These are phyloP conservation scores for Drosophila merina DNA, from an alignment of 2,888 invertebrate genomes.

Conservation along the genomic window DNA sequence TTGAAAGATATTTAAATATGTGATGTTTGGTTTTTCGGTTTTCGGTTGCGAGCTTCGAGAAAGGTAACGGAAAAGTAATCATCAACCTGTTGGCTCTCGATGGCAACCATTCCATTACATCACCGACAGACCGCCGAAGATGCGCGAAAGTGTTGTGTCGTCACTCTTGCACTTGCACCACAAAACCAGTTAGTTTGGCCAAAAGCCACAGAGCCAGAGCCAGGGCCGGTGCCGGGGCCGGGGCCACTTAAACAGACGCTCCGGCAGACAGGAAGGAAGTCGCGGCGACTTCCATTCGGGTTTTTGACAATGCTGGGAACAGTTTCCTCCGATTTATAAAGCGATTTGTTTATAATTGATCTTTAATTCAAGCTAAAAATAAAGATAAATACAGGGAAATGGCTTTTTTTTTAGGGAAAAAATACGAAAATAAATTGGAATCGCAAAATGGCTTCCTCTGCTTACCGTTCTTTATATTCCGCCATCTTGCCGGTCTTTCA, in stretches of 20 bases:
- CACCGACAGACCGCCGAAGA: slow-evolving; percentile 47
- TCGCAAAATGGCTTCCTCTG: too few relatives aligned
- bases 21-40: slow-evolving; percentile 7
- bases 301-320: slow-evolving; percentile 58
- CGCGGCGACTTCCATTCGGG: slow-evolving; percentile 48
- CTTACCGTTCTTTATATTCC: too few relatives aligned
- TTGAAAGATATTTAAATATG: slow-evolving; percentile 30
- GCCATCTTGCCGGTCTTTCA: background rate
- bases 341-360: background rate
- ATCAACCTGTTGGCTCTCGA: slow-evolving; percentile 52
- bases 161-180: slow-evolving; percentile 47
- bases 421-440: too few relatives aligned
- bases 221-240: background rate
- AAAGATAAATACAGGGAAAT: background rate
- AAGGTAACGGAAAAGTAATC: slow-evolving; percentile 40
- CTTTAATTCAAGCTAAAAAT: background rate
- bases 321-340: slow-evolving; percentile 9
- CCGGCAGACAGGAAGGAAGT: slow-evolving; percentile 53
- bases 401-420: too few relatives aligned
- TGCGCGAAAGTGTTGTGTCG: slow-evolving; percentile 59
- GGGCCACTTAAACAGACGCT: slow-evolving; percentile 14
- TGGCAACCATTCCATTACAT: slow-evolving; percentile 46
- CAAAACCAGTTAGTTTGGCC: slow-evolving; percentile 55
- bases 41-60: slow-evolving; percentile 25
- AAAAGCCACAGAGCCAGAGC: background rate